These are phyloP conservation scores for Odontophorus gujanensis DNA, from an alignment of 2,113 vertebrate species.

Conservation along the genomic window DNA sequence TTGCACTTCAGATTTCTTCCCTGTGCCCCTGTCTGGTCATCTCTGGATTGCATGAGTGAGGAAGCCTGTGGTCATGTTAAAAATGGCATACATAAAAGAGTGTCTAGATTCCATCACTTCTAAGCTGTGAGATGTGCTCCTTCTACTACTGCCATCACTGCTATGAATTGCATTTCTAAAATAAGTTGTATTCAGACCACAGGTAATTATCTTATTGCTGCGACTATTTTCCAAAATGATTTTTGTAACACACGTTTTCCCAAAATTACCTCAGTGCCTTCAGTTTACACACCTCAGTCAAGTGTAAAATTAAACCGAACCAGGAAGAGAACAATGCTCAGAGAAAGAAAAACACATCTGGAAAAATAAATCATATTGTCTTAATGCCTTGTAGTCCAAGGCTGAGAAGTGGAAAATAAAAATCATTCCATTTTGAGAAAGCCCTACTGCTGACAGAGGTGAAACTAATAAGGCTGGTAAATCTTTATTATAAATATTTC, in stretches of 20 bases:
- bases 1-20: background rate
- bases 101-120: background rate
- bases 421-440: constrained; percentile 43
- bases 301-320: constrained; percentile 66
- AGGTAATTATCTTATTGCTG: constrained; percentile 4
- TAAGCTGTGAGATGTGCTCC: background rate
- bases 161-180: background rate
- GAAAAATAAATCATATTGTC: constrained; percentile 37
- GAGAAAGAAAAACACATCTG: constrained; percentile 53
- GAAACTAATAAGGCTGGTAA: constrained; percentile 56
- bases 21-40: background rate
- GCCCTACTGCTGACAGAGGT: constrained; percentile 1
- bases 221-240: background rate
- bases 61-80: background rate
- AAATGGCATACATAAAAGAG: background rate
- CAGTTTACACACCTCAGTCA: constrained; percentile 40
- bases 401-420: constrained; percentile 43
- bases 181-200: background rate
- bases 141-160: background rate
- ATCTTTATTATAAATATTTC: constrained; percentile 66
- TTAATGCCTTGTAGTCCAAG: constrained; percentile 29
- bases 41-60: background rate
- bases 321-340: constrained; percentile 24
- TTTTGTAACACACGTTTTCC: constrained; percentile 10
- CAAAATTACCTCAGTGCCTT: background rate